phyloP scores from a whole-genome alignment of 1,140 invertebrate species.

The Magallana angulata region DNA sequence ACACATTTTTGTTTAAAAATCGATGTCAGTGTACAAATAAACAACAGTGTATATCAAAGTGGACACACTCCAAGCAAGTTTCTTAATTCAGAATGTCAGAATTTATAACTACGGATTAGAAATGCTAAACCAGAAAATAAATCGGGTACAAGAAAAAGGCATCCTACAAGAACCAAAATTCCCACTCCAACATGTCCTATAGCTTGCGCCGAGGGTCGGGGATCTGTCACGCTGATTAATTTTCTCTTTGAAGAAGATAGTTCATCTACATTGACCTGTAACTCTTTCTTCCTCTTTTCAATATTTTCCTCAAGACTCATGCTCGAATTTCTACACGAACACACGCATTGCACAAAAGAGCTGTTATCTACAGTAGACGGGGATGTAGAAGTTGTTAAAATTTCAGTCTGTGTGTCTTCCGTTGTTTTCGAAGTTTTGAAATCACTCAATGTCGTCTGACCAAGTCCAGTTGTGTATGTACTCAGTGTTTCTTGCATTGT shows the following conservation, averaged over 20 bases:
- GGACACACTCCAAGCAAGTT: too few relatives aligned
- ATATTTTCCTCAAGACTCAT: neutral
- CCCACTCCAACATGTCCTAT: slow-evolving; percentile 9
- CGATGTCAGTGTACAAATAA: too few relatives aligned
- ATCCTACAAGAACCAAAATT: neutral
- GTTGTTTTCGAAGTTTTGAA: neutral
- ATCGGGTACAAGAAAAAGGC: neutral
- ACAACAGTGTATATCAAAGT: too few relatives aligned
- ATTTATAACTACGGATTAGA: too few relatives aligned
- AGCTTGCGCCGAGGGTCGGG: neutral
- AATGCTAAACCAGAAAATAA: neutral
- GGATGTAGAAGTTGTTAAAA: neutral
- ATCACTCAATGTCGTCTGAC: neutral
- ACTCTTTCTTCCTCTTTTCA: neutral
- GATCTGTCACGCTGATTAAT: neutral
- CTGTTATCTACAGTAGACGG: neutral
- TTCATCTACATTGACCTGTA: neutral
- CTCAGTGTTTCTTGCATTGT: neutral
- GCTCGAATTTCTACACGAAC: neutral
- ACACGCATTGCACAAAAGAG: neutral
- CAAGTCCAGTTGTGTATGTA: neutral
- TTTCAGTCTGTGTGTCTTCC: neutral
- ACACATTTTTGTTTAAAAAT: too few relatives aligned
- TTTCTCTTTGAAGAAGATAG: slow-evolving; percentile 29
- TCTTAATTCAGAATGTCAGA: too few relatives aligned